A percentile compares a stretch with the other conserved stretches of the same genome.
These are phyloP conservation scores for Halichoerus grypus DNA, from an alignment of 2,113 vertebrate genomes.

Conservation along the genomic window DNA sequence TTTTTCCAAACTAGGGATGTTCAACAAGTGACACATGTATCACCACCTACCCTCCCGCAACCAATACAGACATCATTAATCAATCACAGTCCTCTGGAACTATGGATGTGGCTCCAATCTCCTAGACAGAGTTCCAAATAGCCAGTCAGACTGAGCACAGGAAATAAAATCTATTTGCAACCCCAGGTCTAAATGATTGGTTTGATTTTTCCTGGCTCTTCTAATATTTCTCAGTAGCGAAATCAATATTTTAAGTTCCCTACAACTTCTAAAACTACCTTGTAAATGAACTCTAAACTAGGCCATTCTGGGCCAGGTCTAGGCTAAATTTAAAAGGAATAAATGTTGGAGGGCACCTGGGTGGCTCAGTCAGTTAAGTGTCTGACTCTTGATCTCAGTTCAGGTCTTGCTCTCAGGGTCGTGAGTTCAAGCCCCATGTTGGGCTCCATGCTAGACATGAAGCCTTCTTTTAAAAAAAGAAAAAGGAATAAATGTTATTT, in stretches of 20 bases:
- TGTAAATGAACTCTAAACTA: neutral
- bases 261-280: neutral
- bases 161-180: neutral
- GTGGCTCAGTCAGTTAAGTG: neutral
- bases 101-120: neutral
- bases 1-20: neutral
- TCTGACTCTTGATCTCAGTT: neutral
- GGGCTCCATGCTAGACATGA: neutral
- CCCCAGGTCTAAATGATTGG: neutral
- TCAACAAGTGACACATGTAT: neutral
- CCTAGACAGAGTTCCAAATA: neutral
- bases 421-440: neutral
- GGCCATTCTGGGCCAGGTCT: neutral
- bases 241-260: neutral
- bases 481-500: constrained; percentile 12
- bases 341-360: neutral
- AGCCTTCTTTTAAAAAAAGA: neutral
- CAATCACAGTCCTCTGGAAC: constrained; percentile 1
- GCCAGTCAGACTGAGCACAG: neutral
- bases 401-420: neutral
- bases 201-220: neutral
- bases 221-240: constrained; percentile 11
- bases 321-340: neutral
- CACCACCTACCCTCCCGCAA: neutral
- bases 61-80: constrained; percentile 59